These are phyloP conservation scores for Drosophila parabipectinata DNA, from an alignment of 1,140 invertebrate species.

Conservation along the genomic window DNA sequence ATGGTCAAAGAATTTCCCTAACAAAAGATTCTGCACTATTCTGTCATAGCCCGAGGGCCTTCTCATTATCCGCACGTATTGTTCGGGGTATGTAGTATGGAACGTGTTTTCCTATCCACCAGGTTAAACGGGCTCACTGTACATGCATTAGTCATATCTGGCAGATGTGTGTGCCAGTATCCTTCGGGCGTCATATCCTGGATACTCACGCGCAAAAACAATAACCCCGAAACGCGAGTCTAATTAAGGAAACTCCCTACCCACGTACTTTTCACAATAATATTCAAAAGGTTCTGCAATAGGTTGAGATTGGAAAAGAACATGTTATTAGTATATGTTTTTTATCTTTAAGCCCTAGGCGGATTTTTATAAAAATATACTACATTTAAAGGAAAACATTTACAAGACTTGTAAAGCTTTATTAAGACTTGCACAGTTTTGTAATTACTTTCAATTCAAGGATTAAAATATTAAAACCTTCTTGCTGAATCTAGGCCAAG, in stretches of 20 bases:
- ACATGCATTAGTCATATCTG: conserved; percentile 76
- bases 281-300: background rate
- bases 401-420: too few species aligned
- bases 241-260: conserved; percentile 49
- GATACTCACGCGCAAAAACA: conserved; percentile 54
- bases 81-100: conserved; percentile 1
- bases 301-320: background rate
- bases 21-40: conserved; percentile 15
- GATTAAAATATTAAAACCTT: background rate
- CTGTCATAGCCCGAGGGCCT: conserved; percentile 33
- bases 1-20: conserved; percentile 33
- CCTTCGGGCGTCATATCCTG: conserved; percentile 36
- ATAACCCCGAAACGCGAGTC: conserved; percentile 61
- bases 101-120: conserved; percentile 5
- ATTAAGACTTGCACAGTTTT: background rate
- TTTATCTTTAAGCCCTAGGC: background rate
- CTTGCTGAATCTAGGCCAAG: conserved; percentile 8
- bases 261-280: background rate
- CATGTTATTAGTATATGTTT: too few species aligned
- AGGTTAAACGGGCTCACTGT: conserved; percentile 50
- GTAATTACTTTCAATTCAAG: background rate
- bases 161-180: conserved; percentile 20
- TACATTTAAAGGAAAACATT: too few species aligned
- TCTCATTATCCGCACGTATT: conserved; percentile 68
- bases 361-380: too few species aligned